Evolutionary conservation across 1,140 invertebrate species (phyloP).

Genomic region (Aphaenogaster floridana): DNA sequence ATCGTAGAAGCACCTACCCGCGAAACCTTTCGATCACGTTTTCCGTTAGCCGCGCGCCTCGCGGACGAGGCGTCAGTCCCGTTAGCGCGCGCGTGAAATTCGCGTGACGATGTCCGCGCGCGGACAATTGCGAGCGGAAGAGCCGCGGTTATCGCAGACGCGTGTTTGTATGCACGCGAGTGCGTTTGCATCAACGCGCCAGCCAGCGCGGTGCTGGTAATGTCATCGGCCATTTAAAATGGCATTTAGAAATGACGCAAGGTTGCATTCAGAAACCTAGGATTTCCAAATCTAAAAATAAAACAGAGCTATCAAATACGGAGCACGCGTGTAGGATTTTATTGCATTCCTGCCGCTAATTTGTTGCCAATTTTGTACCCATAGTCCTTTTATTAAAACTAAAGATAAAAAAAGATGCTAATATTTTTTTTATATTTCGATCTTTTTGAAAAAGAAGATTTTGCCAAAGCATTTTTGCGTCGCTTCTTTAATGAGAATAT

Average conservation of each 20-base stretch:
- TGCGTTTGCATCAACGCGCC: background rate
- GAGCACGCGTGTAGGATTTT: background rate
- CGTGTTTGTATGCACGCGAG: background rate
- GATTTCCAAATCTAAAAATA: background rate
- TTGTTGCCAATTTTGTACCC: background rate
- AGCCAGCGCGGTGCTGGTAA: background rate
- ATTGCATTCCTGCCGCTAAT: background rate
- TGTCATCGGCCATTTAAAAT: background rate
- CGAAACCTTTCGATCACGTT: background rate
- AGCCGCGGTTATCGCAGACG: background rate
- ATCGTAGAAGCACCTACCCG: background rate
- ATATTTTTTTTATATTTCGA: background rate
- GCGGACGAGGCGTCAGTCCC: background rate
- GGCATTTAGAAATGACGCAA: background rate
- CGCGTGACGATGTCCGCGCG: background rate
- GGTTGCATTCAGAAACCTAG: background rate
- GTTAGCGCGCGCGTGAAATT: conserved; percentile 3
- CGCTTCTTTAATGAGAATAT: background rate
- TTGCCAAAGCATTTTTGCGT: background rate
- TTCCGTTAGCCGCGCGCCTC: background rate
- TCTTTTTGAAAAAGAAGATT: background rate
- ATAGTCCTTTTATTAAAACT: background rate
- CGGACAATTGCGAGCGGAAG: background rate
- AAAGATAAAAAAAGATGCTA: too few species aligned
- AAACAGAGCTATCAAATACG: background rate